Base-by-base conservation (phyloP, 2,888 invertebrate species). In the Lagria hirta region DNA sequence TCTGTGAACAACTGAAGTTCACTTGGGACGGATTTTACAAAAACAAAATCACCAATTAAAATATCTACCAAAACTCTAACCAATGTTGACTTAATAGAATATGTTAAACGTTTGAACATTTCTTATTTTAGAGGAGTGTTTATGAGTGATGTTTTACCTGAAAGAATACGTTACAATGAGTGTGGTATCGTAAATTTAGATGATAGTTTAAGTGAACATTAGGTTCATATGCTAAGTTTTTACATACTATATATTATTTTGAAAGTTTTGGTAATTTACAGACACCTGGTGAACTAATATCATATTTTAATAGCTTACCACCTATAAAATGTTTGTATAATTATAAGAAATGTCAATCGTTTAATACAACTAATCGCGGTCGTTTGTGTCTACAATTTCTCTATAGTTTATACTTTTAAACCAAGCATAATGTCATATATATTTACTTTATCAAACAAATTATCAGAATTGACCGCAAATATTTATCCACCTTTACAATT, bases 131-230 rank as follows among this genome's bases (percentile, higher is more conserved):
- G 64, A 23, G 66, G 62, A 7, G 58, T 68, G 47, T 60, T 57
- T 26, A 69, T 68, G 58, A 57, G 65, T 38, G 65, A 68, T 57
- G 59, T 61, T 44, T 62, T 72, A 33, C 71, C 66, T 22, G 32
- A 20, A 29, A 48, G 34, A 4, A 47, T 54, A 16, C 24, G 29
- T 23, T 33, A 35, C 26, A 55, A 22, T 16, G 65, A 65, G 49
- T 55, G 54, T 29, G 58, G 48, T 54, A 64, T 52, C 37, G 35
- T 53, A 24, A 53, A 53, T 55, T 50, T 65, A 30, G 64, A 64
- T 54, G 13, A 20, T 11, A 32, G 42, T 21, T 13, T 32, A 4
- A 42, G 42, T 4, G 43, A 26, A 17, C 46, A 46, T 21, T 46
- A 42, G 46, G 36, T 42, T 24, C 41, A 14, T 41, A 41, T 17